Percentiles rank a stretch among this genome's conserved stretches.
Evolutionary conservation across 2,888 invertebrate species (phyloP).

Genomic region (Ctenicera cuprea): DNA sequence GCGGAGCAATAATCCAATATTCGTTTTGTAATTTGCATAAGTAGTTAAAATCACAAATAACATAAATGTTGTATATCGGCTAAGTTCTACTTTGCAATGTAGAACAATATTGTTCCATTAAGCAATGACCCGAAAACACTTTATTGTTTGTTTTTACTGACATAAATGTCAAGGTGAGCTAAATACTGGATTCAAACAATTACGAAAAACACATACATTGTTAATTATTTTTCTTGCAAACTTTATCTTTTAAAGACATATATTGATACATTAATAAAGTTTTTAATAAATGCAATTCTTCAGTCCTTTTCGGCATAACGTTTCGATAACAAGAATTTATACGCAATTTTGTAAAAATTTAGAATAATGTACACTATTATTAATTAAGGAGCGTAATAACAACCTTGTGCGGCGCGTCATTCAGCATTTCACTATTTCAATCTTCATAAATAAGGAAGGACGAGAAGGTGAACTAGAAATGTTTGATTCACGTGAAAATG

Average conservation of each 20-base stretch:
- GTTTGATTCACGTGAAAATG: constrained; percentile 12
- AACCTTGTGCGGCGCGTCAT: constrained; percentile 17
- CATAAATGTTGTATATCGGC: too few relatives aligned
- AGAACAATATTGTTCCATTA: background rate
- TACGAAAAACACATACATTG: too few relatives aligned
- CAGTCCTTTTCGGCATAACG: too few relatives aligned
- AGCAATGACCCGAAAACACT: constrained; percentile 21
- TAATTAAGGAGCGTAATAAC: background rate
- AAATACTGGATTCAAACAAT: background rate
- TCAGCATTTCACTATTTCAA: constrained; percentile 2
- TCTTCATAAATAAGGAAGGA: constrained; percentile 11
- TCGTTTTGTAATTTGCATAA: too few relatives aligned
- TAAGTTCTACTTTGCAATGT: too few relatives aligned
- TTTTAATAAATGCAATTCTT: too few relatives aligned
- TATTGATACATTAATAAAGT: too few relatives aligned
- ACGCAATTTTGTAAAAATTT: background rate
- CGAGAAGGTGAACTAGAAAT: constrained; percentile 18
- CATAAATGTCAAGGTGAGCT: constrained; percentile 18
- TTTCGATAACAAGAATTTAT: background rate
- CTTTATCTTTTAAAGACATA: too few relatives aligned
- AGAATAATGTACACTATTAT: too few relatives aligned
- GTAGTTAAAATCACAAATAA: too few relatives aligned
- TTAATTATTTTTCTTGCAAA: too few relatives aligned
- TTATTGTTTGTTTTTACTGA: background rate
- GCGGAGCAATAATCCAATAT: too few relatives aligned